These are phyloP conservation scores for Epistrophella euchroma DNA, from an alignment of 2,888 invertebrate species.

Conservation along the genomic window DNA sequence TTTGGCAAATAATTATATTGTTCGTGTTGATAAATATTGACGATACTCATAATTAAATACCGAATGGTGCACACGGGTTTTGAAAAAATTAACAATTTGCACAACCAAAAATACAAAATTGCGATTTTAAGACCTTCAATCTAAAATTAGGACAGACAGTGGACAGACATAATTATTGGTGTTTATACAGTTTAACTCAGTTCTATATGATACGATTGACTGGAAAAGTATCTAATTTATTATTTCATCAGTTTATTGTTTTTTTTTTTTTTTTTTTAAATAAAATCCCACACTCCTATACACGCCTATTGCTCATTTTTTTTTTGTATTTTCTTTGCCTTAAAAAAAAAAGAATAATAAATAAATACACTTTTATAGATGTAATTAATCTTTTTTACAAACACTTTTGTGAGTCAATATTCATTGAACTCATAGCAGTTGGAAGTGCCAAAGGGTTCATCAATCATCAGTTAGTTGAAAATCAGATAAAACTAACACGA, in stretches of 20 bases:
- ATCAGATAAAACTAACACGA: constrained; percentile 62
- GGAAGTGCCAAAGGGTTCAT: constrained; percentile 63
- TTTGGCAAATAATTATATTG: background rate
- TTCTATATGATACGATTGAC: constrained; percentile 6
- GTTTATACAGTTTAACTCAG: background rate
- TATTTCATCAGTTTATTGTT: constrained; percentile 1
- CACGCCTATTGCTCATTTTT: constrained; percentile 8
- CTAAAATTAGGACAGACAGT: constrained; percentile 44
- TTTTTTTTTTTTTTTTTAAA: background rate
- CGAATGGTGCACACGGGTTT: constrained; percentile 5
- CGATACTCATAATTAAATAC: constrained; percentile 32
- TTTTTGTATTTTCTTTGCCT: background rate
- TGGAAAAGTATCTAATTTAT: constrained; percentile 35
- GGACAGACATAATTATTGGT: background rate
- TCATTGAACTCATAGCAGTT: constrained; percentile 50
- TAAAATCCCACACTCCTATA: constrained; percentile 23
- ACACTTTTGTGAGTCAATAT: constrained; percentile 56
- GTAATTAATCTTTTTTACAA: constrained; percentile 62
- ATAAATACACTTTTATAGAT: constrained; percentile 35
- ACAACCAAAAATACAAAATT: background rate
- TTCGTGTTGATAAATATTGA: constrained; percentile 36
- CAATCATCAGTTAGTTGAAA: constrained; percentile 56
- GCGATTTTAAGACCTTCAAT: constrained; percentile 22
- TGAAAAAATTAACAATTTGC: constrained; percentile 23
- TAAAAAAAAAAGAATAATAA: background rate